Evolutionary conservation across 1,140 invertebrate genomes (phyloP), one percentile per base, ranked within the genome.

Genomic region (Lamellibrachia luymesi): DNA sequence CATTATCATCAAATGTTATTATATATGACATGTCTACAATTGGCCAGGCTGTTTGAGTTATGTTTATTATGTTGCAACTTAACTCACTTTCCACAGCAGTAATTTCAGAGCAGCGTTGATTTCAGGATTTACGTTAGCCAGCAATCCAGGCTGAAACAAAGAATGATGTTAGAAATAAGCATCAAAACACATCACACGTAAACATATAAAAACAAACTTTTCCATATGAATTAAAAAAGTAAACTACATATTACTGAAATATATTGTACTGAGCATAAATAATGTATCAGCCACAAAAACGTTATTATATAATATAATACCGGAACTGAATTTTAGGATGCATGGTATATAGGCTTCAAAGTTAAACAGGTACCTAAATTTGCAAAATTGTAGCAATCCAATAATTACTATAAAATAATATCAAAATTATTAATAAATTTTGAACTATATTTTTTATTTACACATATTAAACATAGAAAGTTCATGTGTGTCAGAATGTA

Each of bases 21-120:
- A 80, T 38, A 80, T 22, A 80, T 80, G 64, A 22, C 5, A 17
- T 38, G 38, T 38, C 38, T 38, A 38, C 38, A 38, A 38, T 38
- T 80, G 8, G 25, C 64, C 2, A 22, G 64, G 64, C 13, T 80
- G 8, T 22, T 17, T 80, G 13, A 80, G 64, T 17, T 10, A 6
- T 80, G 64, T 80, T 80, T 80, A 22, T 80, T 38, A 80, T 22
- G 64, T 17, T 80, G 64, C 64, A 22, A 22, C 2, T 8, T 8
- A 22, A 92, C 92, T 51, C 27, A 92, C 92, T 52, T 92, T 92
- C 92, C 92, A 92, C 50, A 92, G 52, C 2, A 92, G 8, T 51
- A n/a, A 56, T 50, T 52, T 50, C 10, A 92, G 10, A 92, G 52
- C 52, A 64, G 92, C 92, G 51, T 92, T 92, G 50, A 92, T 56